phyloP scores from a whole-genome alignment of 2,113 vertebrate genomes.

The Nematolebias whitei region DNA sequence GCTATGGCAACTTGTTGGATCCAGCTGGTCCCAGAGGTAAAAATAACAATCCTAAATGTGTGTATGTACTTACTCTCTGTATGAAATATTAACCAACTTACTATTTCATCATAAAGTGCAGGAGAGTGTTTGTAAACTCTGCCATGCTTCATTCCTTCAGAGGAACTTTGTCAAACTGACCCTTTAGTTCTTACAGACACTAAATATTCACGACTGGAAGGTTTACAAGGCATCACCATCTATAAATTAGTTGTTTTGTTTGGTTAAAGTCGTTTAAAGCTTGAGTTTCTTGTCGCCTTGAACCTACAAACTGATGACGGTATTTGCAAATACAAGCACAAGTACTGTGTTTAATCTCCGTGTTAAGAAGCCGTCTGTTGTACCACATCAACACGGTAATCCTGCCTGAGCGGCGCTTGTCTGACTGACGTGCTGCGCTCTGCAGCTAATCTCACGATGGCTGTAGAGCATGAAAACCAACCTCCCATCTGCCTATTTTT shows the following conservation, averaged over 20 bases:
- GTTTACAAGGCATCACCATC: too few relatives aligned
- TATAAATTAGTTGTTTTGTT: not conserved
- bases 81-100: constrained; percentile 60
- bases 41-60: constrained; percentile 55
- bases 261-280: not conserved
- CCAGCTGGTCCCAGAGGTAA: constrained; percentile 64
- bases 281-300: not conserved
- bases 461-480: constrained; percentile 15
- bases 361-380: constrained; percentile 10
- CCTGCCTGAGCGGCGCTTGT: constrained; percentile 3
- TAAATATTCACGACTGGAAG: too few relatives aligned
- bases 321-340: not conserved
- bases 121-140: constrained; percentile 27
- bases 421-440: constrained; percentile 39
- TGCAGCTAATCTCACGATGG: constrained; percentile 32
- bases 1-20: constrained; percentile 74
- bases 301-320: not conserved
- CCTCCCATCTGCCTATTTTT: constrained; percentile 7
- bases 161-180: not conserved
- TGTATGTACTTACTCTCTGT: constrained; percentile 29
- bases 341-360: not conserved
- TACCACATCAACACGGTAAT: constrained; percentile 4
- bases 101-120: constrained; percentile 35
- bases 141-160: not conserved
- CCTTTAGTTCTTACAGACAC: too few relatives aligned